Base-by-base conservation (phyloP, 2,888 invertebrate species). In the Teinopalpus imperialis region DNA sequence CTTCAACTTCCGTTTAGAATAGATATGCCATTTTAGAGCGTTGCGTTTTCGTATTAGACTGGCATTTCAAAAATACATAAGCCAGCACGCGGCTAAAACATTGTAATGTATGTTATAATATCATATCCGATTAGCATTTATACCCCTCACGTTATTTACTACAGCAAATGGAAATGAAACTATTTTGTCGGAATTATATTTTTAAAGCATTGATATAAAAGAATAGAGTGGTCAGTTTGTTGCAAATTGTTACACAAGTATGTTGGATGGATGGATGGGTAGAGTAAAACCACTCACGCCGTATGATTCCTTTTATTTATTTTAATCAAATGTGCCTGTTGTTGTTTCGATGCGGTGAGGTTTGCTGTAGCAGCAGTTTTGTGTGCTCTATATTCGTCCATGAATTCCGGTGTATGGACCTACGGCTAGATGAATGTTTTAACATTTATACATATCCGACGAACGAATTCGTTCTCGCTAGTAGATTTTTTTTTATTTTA, bases 391-490 rank as follows among this genome's bases (percentile, higher is more conserved):
- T 69, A 76, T 76, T 76, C 75, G 69, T 60, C 75, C 77, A 77
- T 81, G 85, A 81, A 83, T 81, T 82, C 79, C 80, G 73, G 74
- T 74, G 74, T 66, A 63, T 68, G 66, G 68, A 74, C 67, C 69
- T 67, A 73, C 63, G 72, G 74, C 74, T 77, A 82, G 81, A 85
- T 85, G 87, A 85, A 85, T 83, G 79, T 74, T 82, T 85, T 79
- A 81, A 81, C 77, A 81, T 86, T 86, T 85, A n/a, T 83, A 83
- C 81, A 85, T 80, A 81, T 80, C 78, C 79, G 72, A 74, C 80
- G 75, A 82, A 82, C 81, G 81, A 78, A 83, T 82, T 79, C 71
- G 71, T 71, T 74, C 64, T 69, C 69, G 63, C 69, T 63, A 61
- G 70, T 69, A 72, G 65, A 63, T 79, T 82, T 66, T 62, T 76